phyloP scores from a whole-genome alignment of 1,140 invertebrate species.

The Polypedilum pembai region DNA sequence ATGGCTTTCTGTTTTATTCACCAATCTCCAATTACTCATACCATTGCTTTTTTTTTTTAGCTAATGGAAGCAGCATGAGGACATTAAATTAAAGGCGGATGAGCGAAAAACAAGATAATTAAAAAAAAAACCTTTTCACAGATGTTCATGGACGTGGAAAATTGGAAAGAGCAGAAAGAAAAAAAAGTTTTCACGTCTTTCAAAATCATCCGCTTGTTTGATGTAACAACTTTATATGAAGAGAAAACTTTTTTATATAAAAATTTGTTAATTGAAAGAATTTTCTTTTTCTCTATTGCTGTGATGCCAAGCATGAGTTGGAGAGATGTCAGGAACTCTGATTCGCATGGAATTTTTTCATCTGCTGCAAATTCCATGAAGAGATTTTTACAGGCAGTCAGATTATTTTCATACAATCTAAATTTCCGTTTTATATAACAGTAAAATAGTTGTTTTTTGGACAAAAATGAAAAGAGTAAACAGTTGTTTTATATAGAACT shows the following conservation, averaged over 20 bases:
- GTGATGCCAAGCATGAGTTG: background rate
- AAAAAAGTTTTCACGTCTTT: constrained; percentile 5
- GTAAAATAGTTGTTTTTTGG: too few relatives aligned
- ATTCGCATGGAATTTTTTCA: constrained; percentile 18
- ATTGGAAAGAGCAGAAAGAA: background rate
- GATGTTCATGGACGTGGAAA: background rate
- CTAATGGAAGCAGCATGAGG: background rate
- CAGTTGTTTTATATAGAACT: too few relatives aligned
- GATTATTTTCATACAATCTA: too few relatives aligned
- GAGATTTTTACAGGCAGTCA: too few relatives aligned
- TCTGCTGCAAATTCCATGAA: background rate
- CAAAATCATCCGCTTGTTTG: background rate
- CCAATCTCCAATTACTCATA: too few relatives aligned
- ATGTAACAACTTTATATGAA: constrained; percentile 7
- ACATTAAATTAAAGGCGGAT: constrained; percentile 22
- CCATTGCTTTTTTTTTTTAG: background rate
- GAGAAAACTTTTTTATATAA: background rate
- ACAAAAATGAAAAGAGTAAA: too few relatives aligned
- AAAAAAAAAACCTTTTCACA: constrained; percentile 24
- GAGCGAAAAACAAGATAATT: constrained; percentile 25
- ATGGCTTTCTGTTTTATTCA: too few relatives aligned
- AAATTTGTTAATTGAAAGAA: constrained; percentile 6
- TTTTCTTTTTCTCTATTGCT: too few relatives aligned
- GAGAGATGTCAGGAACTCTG: background rate
- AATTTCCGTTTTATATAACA: too few relatives aligned